Conservation (phyloP, 2,888 invertebrate species). For the Cantharis rustica region DNA sequence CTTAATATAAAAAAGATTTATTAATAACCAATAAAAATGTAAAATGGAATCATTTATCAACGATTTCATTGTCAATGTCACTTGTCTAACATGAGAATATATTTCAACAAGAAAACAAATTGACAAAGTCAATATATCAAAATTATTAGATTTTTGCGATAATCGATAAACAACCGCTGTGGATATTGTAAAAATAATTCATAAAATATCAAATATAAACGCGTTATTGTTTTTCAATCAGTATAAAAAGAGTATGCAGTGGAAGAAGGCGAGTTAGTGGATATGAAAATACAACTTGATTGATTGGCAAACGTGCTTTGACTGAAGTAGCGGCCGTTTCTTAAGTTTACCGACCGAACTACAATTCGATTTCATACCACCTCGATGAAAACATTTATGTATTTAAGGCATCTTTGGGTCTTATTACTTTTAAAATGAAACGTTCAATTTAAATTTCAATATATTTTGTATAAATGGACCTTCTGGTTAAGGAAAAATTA, state of each 20-base stretch:
- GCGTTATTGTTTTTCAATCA: conserved; percentile 55
- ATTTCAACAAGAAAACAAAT: neutral
- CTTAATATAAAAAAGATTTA: neutral
- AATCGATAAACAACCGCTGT: conserved; percentile 44
- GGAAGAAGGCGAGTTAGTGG: conserved; percentile 51
- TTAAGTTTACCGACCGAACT: conserved; percentile 4
- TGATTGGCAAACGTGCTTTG: conserved; percentile 53
- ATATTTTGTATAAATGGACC: neutral
- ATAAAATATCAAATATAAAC: conserved; percentile 52
- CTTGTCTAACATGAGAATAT: neutral
- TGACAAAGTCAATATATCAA: conserved; percentile 15
- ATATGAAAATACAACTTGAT: conserved; percentile 54
- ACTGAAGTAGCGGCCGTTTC: conserved; percentile 44
- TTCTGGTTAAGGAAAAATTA: neutral
- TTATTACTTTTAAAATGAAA: neutral
- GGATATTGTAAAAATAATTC: conserved; percentile 51
- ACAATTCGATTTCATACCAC: neutral
- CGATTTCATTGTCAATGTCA: neutral
- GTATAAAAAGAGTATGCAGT: conserved; percentile 50
- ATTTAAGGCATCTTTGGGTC: neutral
- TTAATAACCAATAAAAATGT: neutral
- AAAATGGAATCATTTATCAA: neutral
- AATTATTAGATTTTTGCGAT: conserved; percentile 22
- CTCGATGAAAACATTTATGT: neutral
- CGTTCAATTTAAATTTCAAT: neutral